Evolutionary conservation across 2,888 invertebrate genomes (phyloP), one percentile per base, ranked within the genome.

Genomic region (Zaprionus lineosus): DNA sequence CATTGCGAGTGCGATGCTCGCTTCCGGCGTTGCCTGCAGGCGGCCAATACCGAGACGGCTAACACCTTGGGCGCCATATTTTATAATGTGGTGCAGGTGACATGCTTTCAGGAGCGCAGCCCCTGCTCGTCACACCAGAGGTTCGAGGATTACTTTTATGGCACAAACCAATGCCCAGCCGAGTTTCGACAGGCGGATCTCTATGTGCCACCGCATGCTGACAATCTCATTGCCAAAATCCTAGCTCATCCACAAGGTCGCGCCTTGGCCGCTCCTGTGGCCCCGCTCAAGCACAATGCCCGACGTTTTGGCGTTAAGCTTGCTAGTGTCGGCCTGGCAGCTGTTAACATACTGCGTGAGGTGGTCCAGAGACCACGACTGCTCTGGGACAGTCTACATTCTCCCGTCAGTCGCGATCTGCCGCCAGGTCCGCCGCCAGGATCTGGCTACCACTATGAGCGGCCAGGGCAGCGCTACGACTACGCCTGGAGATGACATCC

Each of bases 1-100:
- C 94, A 94, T 79, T 95, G 95, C 84, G 93, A 94, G 74, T 95
- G 95, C 78, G 95, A 95, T 84, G 92, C 93, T 0, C 91, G 92
- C 74, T 94, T 95, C 81, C 91, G 94, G 26, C 90, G 92, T 48
- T 95, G 95, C 84, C 89, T 95, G 39, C 93, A 93, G 83, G 91
- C 91, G 50, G 90, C 93, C 3, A 93, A 93, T 71, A 92, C 94
- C 15, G 92, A 93, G 81, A 93, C 94, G n/a, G 94, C 94, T 9
- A 93, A 93, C 74, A 93, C 93, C 0, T 90, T 94, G 51, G 94
- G 94, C n/a, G 93, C 93, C 12, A 91, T 95, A 19, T 95, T 93
- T 89, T 95, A 95, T 90, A 94, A 95, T 83, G 92, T 95, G 26
- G 92, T 94, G 7, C 94, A 94, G 79, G 93, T 94, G 15, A 93